Conservation (phyloP, 2,888 invertebrate genomes). For the Drosophila subsilvestris region DNA sequence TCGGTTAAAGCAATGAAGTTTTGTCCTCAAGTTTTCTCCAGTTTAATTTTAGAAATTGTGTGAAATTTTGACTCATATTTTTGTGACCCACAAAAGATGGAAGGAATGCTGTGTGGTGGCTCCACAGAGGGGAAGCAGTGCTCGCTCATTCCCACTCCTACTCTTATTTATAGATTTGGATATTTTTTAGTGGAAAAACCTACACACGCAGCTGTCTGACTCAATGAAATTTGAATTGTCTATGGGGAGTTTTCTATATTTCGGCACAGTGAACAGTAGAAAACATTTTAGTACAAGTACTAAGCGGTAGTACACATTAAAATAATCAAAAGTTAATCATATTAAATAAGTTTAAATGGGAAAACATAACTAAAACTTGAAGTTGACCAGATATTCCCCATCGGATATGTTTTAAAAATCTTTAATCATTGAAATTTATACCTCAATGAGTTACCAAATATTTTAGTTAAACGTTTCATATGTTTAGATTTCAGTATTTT, state of each 20-base stretch:
- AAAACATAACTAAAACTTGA: too few species aligned
- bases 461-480: background rate
- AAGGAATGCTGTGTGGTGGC: slow-evolving; percentile 53
- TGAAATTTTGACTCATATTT: slow-evolving; percentile 59
- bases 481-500: background rate
- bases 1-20: slow-evolving; percentile 56
- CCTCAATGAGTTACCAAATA: background rate
- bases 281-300: background rate
- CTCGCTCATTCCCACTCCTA: slow-evolving; percentile 44
- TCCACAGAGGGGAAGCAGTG: slow-evolving; percentile 51
- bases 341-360: too few species aligned
- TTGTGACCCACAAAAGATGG: slow-evolving; percentile 37
- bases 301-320: background rate
- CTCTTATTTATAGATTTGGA: slow-evolving; percentile 63
- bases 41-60: slow-evolving; percentile 67
- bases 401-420: background rate
- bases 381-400: background rate
- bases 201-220: slow-evolving; percentile 14
- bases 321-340: too few species aligned
- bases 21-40: slow-evolving; percentile 30
- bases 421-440: background rate
- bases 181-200: slow-evolving; percentile 29
- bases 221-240: slow-evolving; percentile 27
- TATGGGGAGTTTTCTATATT: slow-evolving; percentile 1
- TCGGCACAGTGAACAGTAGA: slow-evolving; percentile 5